Base-by-base conservation (phyloP, 2,113 vertebrate species). In the Rhipidura dahli region DNA sequence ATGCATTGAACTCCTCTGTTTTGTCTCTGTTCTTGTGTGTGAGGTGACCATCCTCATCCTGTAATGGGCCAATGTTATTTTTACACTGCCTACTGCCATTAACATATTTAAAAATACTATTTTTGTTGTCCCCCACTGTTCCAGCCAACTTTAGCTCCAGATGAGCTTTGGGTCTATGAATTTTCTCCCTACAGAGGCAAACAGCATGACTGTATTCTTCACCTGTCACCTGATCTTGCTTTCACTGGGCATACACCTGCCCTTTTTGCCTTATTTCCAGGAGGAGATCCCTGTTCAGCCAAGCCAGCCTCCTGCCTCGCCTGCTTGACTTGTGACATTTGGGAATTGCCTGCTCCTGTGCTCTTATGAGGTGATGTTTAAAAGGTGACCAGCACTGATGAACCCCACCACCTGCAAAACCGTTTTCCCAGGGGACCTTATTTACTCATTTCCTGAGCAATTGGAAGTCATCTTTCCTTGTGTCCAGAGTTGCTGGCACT, bases 91-190 rank as follows among this genome's bases (percentile, higher is more conserved):
- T 60, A 13, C 10, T 51, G 9, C 9, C 5, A 69, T 53, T 23
- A 60, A n/a, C 28, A 11, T 45, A 15, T 45, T 39, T 45, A 18
- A 69, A 87, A 78, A 45, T 45, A 33, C 19, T 53, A 15, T 45
- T 51, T 50, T 51, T 53, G 20, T 16, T 53, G 12, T 53, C 12
- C 47, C 13, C 12, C 19, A 53, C 11, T 28, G 18, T 45, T 61
- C 39, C 28, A 18, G 18, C 9, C 28, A 28, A 10, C 15, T 69
- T 69, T 15, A 69, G 13, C 15, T 61, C 47, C 22, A 60, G 45
- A 1, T 45, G 64, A 53, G 10, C 23, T 78, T 53, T n/a, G 12
- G 19, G 27, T 5, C 5, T 13, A 30, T 1, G 1, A 23, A 23
- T 53, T 53, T 69, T 39, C n/a, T 70, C 28, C 28, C 23, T 9